These are phyloP conservation scores for Sebastes nivosus DNA, from an alignment of 2,797 vertebrate genomes.

Conservation along the genomic window DNA sequence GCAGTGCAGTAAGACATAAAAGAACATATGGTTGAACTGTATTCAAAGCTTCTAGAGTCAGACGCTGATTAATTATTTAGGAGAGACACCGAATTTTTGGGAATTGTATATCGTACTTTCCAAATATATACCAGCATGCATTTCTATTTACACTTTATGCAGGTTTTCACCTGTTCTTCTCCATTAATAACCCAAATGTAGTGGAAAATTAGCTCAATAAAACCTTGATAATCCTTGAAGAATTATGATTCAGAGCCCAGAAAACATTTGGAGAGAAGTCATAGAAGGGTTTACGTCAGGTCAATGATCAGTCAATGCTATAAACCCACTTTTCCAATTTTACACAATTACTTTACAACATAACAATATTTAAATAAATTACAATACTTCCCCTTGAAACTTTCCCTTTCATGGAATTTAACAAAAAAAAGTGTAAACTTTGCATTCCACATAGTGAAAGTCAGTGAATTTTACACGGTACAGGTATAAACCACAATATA, in stretches of 20 bases:
- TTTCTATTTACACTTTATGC: neutral
- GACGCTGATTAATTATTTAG: neutral
- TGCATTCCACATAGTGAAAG: neutral
- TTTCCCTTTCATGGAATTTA: neutral
- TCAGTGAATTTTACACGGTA: neutral
- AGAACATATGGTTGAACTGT: conserved; percentile 3
- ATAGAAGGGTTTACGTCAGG: neutral
- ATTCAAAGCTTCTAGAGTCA: neutral
- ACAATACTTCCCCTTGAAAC: neutral
- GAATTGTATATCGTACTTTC: neutral
- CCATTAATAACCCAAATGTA: neutral
- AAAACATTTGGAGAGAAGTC: neutral
- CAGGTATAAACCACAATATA: neutral
- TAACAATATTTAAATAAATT: no score
- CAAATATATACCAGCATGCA: neutral
- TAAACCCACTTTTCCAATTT: neutral
- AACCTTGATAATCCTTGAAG: neutral
- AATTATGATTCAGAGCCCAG: no score
- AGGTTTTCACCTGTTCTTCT: neutral
- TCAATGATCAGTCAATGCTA: neutral
- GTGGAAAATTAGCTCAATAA: neutral
- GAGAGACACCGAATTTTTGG: neutral
- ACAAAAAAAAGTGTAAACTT: neutral
- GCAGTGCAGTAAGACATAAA: conserved; percentile 25
- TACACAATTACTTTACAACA: neutral